Evolutionary conservation across 2,797 vertebrate species (phyloP).

Genomic region (Loris lydekkerianus): DNA sequence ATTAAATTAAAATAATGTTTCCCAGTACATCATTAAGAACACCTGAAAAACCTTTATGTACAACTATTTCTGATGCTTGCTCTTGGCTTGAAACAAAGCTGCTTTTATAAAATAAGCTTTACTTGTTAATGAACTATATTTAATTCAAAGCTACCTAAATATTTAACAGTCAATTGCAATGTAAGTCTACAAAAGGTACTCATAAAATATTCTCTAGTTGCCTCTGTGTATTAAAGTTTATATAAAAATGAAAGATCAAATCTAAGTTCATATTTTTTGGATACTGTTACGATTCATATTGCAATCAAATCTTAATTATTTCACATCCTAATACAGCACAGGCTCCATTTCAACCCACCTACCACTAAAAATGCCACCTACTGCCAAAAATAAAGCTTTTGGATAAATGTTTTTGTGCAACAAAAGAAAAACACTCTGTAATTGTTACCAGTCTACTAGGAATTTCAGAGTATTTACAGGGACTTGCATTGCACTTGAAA

Average conservation of each 20-base stretch:
- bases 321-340: constrained; percentile 33
- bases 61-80: constrained; percentile 3
- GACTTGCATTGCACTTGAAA: neutral
- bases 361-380: neutral
- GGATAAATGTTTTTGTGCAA: neutral
- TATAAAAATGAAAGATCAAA: neutral
- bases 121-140: constrained; percentile 10
- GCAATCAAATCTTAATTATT: constrained; percentile 49
- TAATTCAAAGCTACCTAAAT: constrained; percentile 43
- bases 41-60: neutral
- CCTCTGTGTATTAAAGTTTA: neutral
- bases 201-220: neutral
- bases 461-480: neutral
- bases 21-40: constrained; percentile 50
- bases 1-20: constrained; percentile 27
- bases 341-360: neutral
- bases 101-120: neutral
- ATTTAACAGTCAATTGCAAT: constrained; percentile 12
- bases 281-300: neutral
- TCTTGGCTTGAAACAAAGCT: constrained; percentile 34
- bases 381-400: constrained; percentile 27
- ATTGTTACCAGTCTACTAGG: constrained; percentile 12
- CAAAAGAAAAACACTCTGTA: constrained; percentile 1
- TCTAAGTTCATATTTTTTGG: neutral
- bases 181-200: constrained; percentile 4